Evolutionary conservation across 1,140 invertebrate genomes (phyloP), one percentile per base, ranked within the genome.

Genomic region (Drosophila suzukii): DNA sequence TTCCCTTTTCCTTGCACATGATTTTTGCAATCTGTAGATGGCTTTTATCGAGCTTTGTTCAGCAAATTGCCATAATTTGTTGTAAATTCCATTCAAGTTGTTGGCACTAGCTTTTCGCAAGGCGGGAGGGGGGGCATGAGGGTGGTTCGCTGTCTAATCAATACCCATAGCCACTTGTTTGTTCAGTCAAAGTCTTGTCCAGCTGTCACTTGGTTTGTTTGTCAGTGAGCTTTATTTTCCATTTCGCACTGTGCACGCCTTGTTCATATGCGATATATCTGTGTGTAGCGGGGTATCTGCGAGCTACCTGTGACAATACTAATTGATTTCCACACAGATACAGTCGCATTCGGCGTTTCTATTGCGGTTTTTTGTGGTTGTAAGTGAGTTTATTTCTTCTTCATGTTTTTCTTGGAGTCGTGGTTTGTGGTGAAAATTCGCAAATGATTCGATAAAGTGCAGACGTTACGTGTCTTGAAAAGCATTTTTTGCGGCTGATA

Each of bases 231-330:
- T 55, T 76, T 38, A 60, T 63, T 66, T 66, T 73, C 30, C 46
- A 54, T 57, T 32, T 47, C 65, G 50, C 38, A 47, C 61, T 34
- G 57, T 49, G 38, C 39, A 34, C 27, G 47, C 24, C 56, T 51
- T 60, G 36, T 12, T 34, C 24, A 17, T 56, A 34, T 43, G 46
- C 15, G 4, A 38, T 60, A 30, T 44, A 50, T 39, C 34, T 47
- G 44, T 51, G 34, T 65, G 47, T 59, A 46, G 41, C 41, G 59
- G 17, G 62, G 34, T 59, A 63, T 56, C 38, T 51, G 39, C 30
- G 13, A 79, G 59, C 54, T 85, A 75, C 62, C 67, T 81, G 71
- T 62, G 74, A 86, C 73, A 81, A 81, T 78, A 81, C 75, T 81
- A 86, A 85, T 85, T 85, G 82, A 85, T 75, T 86, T 81, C 38